Evolutionary conservation across 1,140 invertebrate species (phyloP).

Genomic region (Drosophila nasuta): DNA sequence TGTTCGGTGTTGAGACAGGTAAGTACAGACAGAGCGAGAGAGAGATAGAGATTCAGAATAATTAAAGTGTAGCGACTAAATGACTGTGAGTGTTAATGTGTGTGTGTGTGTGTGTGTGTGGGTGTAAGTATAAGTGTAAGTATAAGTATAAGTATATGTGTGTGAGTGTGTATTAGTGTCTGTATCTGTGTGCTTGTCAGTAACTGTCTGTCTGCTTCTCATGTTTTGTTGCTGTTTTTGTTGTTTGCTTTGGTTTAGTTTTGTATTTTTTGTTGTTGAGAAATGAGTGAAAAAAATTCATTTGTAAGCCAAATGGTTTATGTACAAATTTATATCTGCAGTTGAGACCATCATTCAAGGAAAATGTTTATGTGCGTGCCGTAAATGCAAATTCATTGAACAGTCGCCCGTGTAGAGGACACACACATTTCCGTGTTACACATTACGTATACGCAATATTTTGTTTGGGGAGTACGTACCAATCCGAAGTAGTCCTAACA

Average conservation of each 20-base stretch:
- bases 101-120: slow-evolving; percentile 5
- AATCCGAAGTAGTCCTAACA: slow-evolving; percentile 16
- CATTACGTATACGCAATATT: slow-evolving; percentile 37
- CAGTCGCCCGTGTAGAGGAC: slow-evolving; percentile 71
- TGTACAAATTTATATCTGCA: slow-evolving; percentile 78
- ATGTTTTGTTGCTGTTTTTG: slow-evolving; percentile 33
- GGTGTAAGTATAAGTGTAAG: slow-evolving; percentile 10
- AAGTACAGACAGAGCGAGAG: slow-evolving; percentile 38
- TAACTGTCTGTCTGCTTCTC: slow-evolving; percentile 45
- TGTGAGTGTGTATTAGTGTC: slow-evolving; percentile 22
- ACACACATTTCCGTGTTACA: slow-evolving; percentile 67
- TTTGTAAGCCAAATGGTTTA: slow-evolving; percentile 81
- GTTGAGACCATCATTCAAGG: slow-evolving; percentile 84
- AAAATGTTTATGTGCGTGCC: slow-evolving; percentile 79
- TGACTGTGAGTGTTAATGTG: slow-evolving; percentile 26
- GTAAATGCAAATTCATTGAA: slow-evolving; percentile 83
- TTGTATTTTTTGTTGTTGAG: slow-evolving; percentile 59
- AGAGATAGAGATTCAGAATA: slow-evolving; percentile 56
- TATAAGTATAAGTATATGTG: not conserved
- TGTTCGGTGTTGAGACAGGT: slow-evolving; percentile 17
- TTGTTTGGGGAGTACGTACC: slow-evolving; percentile 1
- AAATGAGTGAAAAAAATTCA: slow-evolving; percentile 80
- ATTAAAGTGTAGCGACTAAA: slow-evolving; percentile 54
- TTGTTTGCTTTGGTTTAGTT: slow-evolving; percentile 43
- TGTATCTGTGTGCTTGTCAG: slow-evolving; percentile 36